phyloP scores from a whole-genome alignment of 2,113 vertebrate species.

The Campylomormyrus tamandua region DNA sequence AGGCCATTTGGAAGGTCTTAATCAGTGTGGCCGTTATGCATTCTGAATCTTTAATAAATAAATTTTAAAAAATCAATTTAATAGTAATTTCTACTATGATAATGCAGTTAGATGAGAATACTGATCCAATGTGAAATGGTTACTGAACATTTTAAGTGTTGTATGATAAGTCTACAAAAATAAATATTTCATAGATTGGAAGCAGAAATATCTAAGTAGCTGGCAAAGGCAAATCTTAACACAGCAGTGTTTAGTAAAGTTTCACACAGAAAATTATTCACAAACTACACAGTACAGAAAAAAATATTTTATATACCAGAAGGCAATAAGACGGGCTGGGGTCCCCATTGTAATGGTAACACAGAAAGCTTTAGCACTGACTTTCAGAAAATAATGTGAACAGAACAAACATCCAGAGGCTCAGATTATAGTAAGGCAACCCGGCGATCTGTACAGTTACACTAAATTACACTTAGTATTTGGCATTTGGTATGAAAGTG shows the following conservation, averaged over 20 bases:
- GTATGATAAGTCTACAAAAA: not conserved
- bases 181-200: not conserved
- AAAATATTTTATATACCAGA: not conserved
- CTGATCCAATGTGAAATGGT: not conserved
- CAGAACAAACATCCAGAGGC: not conserved
- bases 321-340: not conserved
- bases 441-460: not conserved
- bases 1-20: not conserved
- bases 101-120: not conserved
- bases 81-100: not conserved
- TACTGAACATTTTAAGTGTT: not conserved
- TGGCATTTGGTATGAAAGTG: not conserved
- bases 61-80: not conserved
- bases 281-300: not conserved
- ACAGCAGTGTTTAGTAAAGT: not conserved
- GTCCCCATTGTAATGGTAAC: not conserved
- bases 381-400: not conserved
- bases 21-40: not conserved
- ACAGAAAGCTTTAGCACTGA: not conserved
- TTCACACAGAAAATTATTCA: not conserved
- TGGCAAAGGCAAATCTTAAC: not conserved
- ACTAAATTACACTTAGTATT: not conserved
- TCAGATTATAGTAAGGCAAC: not conserved
- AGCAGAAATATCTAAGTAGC: not conserved
- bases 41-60: not conserved